Evolutionary conservation across 2,113 vertebrate species (phyloP), one percentile per base, ranked within the genome.

Genomic region (Tichodroma muraria): DNA sequence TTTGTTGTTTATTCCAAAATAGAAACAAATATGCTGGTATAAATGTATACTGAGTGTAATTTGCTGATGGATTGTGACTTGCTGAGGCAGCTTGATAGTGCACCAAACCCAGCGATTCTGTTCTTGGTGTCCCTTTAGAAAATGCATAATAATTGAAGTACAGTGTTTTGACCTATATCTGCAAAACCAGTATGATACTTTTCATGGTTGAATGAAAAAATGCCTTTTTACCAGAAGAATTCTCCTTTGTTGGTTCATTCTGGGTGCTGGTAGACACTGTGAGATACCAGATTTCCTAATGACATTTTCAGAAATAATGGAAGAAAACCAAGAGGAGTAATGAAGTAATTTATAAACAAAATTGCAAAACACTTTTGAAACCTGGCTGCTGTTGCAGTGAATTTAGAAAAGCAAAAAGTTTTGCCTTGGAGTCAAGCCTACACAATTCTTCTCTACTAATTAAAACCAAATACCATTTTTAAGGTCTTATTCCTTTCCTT

Each of bases 361-460:
- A 44, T 91, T 85, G 28, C 66, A 91, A 76, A 93, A 79, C 45
- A n/a, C 31, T 69, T 95, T 73, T 88, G 53, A 85, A 95, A 87
- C 28, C 70, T 85, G 69, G 33, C 37, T 50, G n/a, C 57, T 76
- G 15, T 52, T 79, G 30, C 15, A 88, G 18, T 54, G 44, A 78
- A 78, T 78, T 83, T 75, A 73, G 50, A 94, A 86, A 10, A 52
- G 23, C 30, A 89, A 84, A 70, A 47, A 11, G 4, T 80, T 71
- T 75, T 94, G 33, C 33, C 52, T 77, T 73, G 52, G 47, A 84
- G 12, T 50, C 3, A 11, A 92, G 50, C 54, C 38, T 45, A 71
- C 47, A 63, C 12, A 60, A 42, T 70, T 72, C 21, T 77, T 78
- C 42, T 81, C 44, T 52, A 49, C 20, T 75, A 70, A 89, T 79